Conservation (phyloP, 1,140 invertebrate species). For the Mercenaria mercenaria region DNA sequence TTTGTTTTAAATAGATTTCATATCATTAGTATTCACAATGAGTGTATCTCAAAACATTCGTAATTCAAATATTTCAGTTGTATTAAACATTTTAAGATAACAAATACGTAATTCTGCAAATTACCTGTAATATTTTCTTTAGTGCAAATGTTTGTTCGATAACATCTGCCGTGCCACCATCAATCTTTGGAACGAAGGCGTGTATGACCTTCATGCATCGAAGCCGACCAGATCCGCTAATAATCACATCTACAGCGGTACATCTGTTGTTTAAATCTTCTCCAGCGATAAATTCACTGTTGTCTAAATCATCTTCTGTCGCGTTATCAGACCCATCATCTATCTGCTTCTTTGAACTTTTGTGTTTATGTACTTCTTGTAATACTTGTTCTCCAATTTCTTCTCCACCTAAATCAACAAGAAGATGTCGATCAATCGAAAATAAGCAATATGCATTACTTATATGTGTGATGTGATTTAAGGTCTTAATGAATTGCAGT, state of each 20-base stretch:
- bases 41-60: too few species aligned
- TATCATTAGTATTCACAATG: too few species aligned
- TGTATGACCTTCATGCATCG: background rate
- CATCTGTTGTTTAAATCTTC: too few species aligned
- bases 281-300: background rate
- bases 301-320: background rate
- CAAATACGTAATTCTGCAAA: too few species aligned
- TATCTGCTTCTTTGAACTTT: background rate
- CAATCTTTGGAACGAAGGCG: background rate
- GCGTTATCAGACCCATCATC: background rate
- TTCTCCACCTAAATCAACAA: background rate
- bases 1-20: too few species aligned
- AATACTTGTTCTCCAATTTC: background rate
- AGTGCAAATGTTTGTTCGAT: background rate
- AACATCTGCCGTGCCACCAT: background rate
- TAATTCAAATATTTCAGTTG: too few species aligned
- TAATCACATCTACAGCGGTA: background rate
- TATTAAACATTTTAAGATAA: too few species aligned
- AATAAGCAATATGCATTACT: too few species aligned
- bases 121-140: background rate
- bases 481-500: too few species aligned
- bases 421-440: too few species aligned
- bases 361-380: background rate
- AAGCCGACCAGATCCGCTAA: background rate
- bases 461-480: too few species aligned